These are phyloP conservation scores for Oscheius sp. DNA, from an alignment of 2,888 invertebrate genomes.

Conservation along the genomic window DNA sequence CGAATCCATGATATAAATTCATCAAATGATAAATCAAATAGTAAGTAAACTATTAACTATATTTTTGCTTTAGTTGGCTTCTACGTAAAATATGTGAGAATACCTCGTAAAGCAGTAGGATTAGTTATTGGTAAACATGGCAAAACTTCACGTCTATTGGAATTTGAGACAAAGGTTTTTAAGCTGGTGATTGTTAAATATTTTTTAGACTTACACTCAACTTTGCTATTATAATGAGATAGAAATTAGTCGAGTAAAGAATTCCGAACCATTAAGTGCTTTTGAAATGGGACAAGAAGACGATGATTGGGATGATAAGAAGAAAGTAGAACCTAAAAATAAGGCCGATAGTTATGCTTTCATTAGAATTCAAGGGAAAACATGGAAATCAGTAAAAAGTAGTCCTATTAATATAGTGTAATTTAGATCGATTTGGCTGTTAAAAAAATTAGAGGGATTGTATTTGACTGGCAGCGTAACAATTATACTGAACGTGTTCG, in stretches of 20 bases:
- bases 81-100: background rate
- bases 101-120: background rate
- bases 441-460: background rate
- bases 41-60: too few relatives aligned
- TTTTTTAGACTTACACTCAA: conserved; percentile 7
- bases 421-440: conserved; percentile 1
- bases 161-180: conserved; percentile 12
- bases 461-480: background rate
- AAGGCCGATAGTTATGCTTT: conserved; percentile 6
- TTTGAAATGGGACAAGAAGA: conserved; percentile 1
- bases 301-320: background rate
- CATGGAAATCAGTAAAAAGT: background rate
- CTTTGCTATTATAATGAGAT: conserved; percentile 8
- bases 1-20: background rate
- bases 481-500: background rate
- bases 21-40: too few relatives aligned
- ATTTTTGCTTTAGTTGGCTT: conserved; percentile 5
- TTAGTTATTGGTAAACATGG: conserved; percentile 9
- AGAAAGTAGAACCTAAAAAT: background rate
- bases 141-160: conserved; percentile 2
- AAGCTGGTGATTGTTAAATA: background rate
- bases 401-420: background rate
- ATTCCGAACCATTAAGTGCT: background rate
- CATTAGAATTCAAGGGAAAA: conserved; percentile 16
- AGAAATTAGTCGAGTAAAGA: background rate